Evolutionary conservation across 2,113 vertebrate genomes (phyloP).

Genomic region (Atherinomorus stipes): DNA sequence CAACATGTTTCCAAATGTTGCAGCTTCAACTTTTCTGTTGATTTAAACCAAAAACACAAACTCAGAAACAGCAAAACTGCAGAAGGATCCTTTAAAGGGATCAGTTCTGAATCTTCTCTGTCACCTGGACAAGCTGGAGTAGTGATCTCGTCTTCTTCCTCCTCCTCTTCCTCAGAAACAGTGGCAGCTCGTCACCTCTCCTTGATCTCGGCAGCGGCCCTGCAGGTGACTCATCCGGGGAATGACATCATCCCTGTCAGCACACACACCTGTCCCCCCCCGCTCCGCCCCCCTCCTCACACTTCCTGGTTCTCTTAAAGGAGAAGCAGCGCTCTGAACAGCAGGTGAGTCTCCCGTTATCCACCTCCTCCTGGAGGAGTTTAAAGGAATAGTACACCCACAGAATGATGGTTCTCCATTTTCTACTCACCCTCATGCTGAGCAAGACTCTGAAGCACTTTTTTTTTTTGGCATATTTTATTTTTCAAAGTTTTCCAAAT

Average conservation of each 20-base stretch:
- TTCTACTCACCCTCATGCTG: no score
- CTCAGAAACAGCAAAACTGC: not conserved
- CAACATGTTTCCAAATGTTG: no score
- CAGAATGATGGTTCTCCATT: no score
- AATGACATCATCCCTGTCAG: conserved; percentile 82
- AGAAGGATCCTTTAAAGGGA: not conserved
- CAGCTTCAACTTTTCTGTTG: no score
- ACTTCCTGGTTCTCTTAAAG: conserved; percentile 79
- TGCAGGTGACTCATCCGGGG: conserved; percentile 79
- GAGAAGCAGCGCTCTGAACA: conserved; percentile 12
- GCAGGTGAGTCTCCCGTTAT: conserved; percentile 25
- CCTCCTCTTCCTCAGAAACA: conserved; percentile 12
- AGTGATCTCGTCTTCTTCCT: conserved; percentile 17
- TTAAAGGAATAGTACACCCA: no score
- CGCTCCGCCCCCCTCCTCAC: conserved; percentile 63
- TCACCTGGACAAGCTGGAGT: conserved; percentile 43
- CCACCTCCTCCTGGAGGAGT: no score
- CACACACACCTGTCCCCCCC: conserved; percentile 82
- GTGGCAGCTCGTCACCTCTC: not conserved
- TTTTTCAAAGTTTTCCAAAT: no score
- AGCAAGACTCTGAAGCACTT: no score
- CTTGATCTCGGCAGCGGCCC: conserved; percentile 36
- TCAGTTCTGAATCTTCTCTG: not conserved
- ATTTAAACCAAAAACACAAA: not conserved
- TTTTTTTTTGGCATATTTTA: no score